These are phyloP conservation scores for Leptinotarsa undecemlineata DNA, from an alignment of 1,140 invertebrate genomes.

Conservation along the genomic window DNA sequence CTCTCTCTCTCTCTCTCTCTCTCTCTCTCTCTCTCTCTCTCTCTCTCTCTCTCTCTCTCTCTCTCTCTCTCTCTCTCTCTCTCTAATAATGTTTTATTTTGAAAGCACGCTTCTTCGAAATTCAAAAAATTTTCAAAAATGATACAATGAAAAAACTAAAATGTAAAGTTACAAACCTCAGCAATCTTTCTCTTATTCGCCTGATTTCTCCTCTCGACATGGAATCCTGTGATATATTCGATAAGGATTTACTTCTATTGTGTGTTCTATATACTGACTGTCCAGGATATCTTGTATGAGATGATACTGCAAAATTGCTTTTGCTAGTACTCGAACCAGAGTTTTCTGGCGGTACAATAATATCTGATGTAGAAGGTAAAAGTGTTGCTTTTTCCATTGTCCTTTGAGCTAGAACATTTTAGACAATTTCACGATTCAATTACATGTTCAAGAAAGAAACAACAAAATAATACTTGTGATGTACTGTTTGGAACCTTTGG, in stretches of 20 bases:
- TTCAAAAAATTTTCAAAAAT: background rate
- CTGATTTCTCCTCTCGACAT: conserved; percentile 51
- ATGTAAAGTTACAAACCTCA: conserved; percentile 43
- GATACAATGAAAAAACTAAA: background rate
- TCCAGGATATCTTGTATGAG: conserved; percentile 31
- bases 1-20: too few species aligned
- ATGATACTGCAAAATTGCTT: conserved; percentile 38
- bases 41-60: too few species aligned
- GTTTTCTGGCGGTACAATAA: conserved; percentile 31
- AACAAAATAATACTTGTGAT: too few species aligned
- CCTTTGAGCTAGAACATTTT: conserved; percentile 7
- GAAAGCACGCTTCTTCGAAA: too few species aligned
- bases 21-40: too few species aligned
- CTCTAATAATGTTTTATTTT: too few species aligned
- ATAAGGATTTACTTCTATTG: conserved; percentile 50
- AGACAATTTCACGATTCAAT: too few species aligned
- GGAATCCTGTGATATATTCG: conserved; percentile 43
- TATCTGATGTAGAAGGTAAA: conserved; percentile 24
- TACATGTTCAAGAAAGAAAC: too few species aligned
- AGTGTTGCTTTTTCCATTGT: conserved; percentile 26
- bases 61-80: too few species aligned
- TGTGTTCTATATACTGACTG: conserved; percentile 26
- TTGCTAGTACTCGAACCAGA: conserved; percentile 29
- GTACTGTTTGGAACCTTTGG: too few species aligned
- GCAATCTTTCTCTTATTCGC: conserved; percentile 51